A percentile compares a stretch with the other conserved stretches of the same genome.
These are phyloP conservation scores for Panurus biarmicus DNA, from an alignment of 2,113 vertebrate genomes.

Conservation along the genomic window DNA sequence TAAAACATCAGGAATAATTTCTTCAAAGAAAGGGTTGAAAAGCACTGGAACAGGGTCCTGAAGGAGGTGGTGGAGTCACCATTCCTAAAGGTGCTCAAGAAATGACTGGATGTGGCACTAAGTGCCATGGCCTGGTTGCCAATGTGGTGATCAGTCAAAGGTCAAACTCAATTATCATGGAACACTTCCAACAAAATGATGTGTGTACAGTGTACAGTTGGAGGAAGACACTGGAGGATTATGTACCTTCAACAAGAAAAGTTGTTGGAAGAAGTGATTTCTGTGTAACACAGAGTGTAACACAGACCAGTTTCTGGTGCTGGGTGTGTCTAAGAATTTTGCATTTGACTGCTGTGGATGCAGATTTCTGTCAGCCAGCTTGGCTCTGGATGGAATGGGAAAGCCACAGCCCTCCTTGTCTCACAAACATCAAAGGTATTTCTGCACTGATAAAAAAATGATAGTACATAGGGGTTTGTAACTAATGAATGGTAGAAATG, in stretches of 20 bases:
- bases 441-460: neutral
- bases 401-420: neutral
- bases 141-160: neutral
- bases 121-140: neutral
- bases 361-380: neutral
- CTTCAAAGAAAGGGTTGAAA: neutral
- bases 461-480: neutral
- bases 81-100: neutral
- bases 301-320: neutral
- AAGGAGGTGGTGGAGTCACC: neutral
- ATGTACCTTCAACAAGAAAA: neutral
- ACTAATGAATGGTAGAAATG: neutral
- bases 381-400: neutral
- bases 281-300: neutral
- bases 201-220: neutral
- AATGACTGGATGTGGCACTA: neutral
- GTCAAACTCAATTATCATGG: neutral
- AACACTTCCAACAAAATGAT: neutral
- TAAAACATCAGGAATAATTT: neutral
- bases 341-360: accelerated
- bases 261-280: neutral
- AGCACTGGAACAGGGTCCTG: neutral
- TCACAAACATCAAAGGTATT: neutral
- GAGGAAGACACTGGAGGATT: neutral
- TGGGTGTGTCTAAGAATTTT: neutral